Percentiles rank a stretch among this genome's conserved stretches.
phyloP scores from a whole-genome alignment of 2,113 vertebrate species.

The Chaetops frenatus region DNA sequence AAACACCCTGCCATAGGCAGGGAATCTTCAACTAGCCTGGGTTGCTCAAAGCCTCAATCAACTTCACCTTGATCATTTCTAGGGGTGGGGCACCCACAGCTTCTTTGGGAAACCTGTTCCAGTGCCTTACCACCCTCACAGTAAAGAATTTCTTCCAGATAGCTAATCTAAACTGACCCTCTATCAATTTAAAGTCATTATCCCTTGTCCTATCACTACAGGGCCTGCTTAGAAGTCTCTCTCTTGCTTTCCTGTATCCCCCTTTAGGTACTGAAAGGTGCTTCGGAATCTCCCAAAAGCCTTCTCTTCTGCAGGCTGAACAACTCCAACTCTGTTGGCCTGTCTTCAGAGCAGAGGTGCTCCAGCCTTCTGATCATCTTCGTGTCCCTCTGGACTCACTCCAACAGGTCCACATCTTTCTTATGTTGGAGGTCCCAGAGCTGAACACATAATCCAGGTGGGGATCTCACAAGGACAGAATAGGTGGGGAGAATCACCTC shows the following conservation, averaged over 20 bases:
- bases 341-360: background rate
- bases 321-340: background rate
- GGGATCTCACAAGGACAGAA: background rate
- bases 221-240: background rate
- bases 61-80: background rate
- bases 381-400: accelerated
- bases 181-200: background rate
- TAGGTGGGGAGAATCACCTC: background rate
- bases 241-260: background rate
- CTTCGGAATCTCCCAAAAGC: background rate
- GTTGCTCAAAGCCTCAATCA: background rate
- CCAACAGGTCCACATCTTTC: accelerated
- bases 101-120: background rate
- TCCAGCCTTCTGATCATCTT: background rate
- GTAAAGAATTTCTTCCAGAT: background rate
- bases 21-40: background rate
- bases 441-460: background rate
- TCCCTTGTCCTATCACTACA: background rate
- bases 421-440: accelerated
- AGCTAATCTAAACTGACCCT: background rate
- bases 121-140: background rate
- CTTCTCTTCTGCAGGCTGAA: background rate
- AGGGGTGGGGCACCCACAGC: background rate
- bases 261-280: background rate
- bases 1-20: background rate